Percentiles rank a stretch among this genome's conserved stretches.
These are phyloP conservation scores for Pristionchus maxplancki DNA, from an alignment of 2,888 invertebrate genomes.

Conservation along the genomic window DNA sequence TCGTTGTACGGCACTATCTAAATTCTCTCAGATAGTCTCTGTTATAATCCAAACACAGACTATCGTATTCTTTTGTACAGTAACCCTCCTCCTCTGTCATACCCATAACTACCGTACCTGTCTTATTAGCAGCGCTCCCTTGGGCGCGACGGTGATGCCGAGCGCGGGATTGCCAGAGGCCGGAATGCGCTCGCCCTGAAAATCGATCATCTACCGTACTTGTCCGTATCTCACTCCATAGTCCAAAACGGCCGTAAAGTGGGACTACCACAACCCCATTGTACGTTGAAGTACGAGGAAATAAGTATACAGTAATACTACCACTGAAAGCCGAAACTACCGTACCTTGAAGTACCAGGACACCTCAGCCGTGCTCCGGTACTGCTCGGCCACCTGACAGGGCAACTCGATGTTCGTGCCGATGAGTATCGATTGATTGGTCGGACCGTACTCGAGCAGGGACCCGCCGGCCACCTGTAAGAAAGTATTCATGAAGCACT, in stretches of 20 bases:
- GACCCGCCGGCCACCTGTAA: constrained; percentile 85
- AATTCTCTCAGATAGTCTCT: no score
- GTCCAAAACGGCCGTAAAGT: no score
- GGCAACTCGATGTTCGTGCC: constrained; percentile 94
- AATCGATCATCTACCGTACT: neutral
- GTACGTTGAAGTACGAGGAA: no score
- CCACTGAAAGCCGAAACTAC: no score
- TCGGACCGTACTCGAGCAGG: constrained; percentile 85
- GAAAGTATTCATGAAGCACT: neutral
- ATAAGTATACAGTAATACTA: no score
- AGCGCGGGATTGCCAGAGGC: constrained; percentile 60
- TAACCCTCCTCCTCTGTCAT: no score
- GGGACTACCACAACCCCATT: no score
- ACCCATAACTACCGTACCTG: no score
- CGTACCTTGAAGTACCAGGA: constrained; percentile 54
- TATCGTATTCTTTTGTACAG: neutral
- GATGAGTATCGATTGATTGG: constrained; percentile 85
- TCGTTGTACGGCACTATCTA: no score
- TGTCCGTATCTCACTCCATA: constrained; percentile 74
- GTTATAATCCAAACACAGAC: no score
- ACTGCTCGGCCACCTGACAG: constrained; percentile 94
- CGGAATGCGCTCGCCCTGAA: constrained; percentile 58
- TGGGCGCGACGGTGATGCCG: constrained; percentile 59
- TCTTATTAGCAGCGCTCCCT: constrained; percentile 62
- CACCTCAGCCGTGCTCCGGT: constrained; percentile 77